Evolutionary conservation across 2,113 vertebrate species (phyloP).

Genomic region (Gallinago jamesoni): DNA sequence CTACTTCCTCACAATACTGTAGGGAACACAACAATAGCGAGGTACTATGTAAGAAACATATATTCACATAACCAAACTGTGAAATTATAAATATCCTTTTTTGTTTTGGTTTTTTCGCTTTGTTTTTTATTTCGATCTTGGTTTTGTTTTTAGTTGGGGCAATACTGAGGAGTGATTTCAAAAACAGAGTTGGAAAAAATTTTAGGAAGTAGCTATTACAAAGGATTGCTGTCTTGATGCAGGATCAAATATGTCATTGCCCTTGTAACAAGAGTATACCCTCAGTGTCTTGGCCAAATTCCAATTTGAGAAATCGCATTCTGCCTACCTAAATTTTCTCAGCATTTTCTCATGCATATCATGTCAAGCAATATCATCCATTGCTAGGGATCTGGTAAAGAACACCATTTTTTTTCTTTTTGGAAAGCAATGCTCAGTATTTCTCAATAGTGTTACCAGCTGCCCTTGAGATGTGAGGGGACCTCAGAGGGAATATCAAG

Average conservation of each 20-base stretch:
- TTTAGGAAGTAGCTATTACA: neutral
- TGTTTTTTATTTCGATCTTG: neutral
- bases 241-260: slow-evolving; percentile 22
- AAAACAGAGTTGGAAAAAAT: neutral
- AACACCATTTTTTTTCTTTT: neutral
- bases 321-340: slow-evolving; percentile 27
- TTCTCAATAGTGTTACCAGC: neutral
- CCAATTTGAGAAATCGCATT: slow-evolving; percentile 15
- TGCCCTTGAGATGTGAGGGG: neutral
- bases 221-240: neutral
- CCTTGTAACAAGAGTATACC: neutral
- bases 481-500: neutral
- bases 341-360: neutral
- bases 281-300: slow-evolving; percentile 26
- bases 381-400: neutral
- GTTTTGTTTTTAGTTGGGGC: neutral
- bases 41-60: neutral
- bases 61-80: neutral
- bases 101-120: neutral
- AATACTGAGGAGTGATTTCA: neutral
- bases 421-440: neutral
- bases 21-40: neutral
- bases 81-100: neutral
- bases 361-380: neutral
- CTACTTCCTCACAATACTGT: neutral